Percentiles rank a stretch among this genome's conserved stretches.
phyloP scores from a whole-genome alignment of 2,888 invertebrate genomes.

The Leptopilina syphax region DNA sequence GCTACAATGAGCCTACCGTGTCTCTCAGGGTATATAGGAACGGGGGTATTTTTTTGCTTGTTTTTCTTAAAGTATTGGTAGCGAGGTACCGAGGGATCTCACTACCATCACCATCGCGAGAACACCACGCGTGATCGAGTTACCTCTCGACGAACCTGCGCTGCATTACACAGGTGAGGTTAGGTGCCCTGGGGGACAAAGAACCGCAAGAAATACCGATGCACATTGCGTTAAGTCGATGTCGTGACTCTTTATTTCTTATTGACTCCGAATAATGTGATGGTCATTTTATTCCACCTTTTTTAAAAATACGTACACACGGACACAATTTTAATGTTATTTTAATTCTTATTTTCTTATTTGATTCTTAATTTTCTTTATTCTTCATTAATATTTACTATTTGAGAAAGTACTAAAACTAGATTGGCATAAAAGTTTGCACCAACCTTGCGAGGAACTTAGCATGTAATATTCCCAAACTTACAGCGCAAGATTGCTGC shows the following conservation, averaged over 20 bases:
- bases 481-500: too few relatives aligned
- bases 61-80: background rate
- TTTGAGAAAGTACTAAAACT: too few relatives aligned
- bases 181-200: slow-evolving; percentile 70
- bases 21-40: slow-evolving; percentile 11
- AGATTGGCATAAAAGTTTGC: too few relatives aligned
- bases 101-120: slow-evolving; percentile 47
- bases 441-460: too few relatives aligned
- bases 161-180: slow-evolving; percentile 61
- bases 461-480: too few relatives aligned
- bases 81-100: slow-evolving; percentile 23
- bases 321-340: too few relatives aligned
- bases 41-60: background rate
- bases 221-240: slow-evolving; percentile 28
- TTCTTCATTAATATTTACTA: too few relatives aligned
- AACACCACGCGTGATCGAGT: slow-evolving; percentile 73
- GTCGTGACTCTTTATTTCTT: slow-evolving; percentile 30
- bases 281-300: background rate
- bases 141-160: slow-evolving; percentile 69
- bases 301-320: too few relatives aligned
- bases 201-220: slow-evolving; percentile 74
- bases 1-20: slow-evolving; percentile 51
- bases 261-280: slow-evolving; percentile 9
- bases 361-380: too few relatives aligned
- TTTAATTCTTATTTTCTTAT: too few relatives aligned